Base-by-base conservation (phyloP, 1,140 invertebrate species). In the Mactra quadrangularis region DNA sequence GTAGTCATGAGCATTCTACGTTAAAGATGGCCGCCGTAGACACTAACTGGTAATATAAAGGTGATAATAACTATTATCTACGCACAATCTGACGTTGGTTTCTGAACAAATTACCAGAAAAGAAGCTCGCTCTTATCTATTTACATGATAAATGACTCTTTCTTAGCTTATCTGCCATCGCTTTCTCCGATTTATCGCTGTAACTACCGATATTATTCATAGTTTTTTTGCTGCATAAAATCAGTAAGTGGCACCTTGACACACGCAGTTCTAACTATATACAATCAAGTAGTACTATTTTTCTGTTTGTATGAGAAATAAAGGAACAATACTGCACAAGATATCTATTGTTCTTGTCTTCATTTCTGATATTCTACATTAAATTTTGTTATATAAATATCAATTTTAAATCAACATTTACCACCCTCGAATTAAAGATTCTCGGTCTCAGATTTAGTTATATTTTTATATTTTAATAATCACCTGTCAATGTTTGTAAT, bases 71-170 rank as follows among this genome's bases (percentile, higher is more conserved):
- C 33, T 50, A 59, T 57, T 75, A 75, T 75, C 71, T 75, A 41
- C 55, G 53, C 52, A 27, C 52, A 41, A 75, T 75, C 71, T 75
- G 71, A 75, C 71, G 71, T 75, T 60, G 55, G 71, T 60, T 75
- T 60, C 55, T 60, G 71, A 75, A 75, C 71, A 75, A 75, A 75
- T 75, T 75, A 75, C 71, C 55, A 75, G 71, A 75, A 75, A n/a
- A 75, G 71, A 57, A 57, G 52, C 38, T 59, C 71, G 59, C 25
- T 75, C 47, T 75, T 75, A 75, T 75, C 71, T 75, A 59, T 75
- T 75, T 75, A 75, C 71, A 75, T 75, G 71, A 75, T 75, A 60
- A 75, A 75, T 38, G 71, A 60, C 52, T 57, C 55, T 55, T 57
- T 75, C 38, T 75, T 35, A 59, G n/a, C 35, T 41, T 75, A 75